Conservation (phyloP, 2,888 invertebrate species). For the Clistopyga incitator region DNA sequence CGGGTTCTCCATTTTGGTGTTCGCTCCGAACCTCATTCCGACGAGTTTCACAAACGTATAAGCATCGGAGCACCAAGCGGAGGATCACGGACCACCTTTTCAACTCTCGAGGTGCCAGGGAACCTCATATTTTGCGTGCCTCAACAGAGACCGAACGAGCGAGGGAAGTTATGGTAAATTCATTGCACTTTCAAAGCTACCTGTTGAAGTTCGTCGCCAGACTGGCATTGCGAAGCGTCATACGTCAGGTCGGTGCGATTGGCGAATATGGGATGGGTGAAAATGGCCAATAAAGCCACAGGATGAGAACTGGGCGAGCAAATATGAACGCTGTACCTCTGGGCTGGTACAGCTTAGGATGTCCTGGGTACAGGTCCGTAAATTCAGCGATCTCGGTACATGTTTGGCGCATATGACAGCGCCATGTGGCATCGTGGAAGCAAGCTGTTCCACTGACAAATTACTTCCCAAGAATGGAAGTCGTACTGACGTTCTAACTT, state of each 20-base stretch:
- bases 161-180: conserved; percentile 59
- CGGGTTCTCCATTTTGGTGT: conserved; percentile 4
- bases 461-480: not conserved
- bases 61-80: not conserved
- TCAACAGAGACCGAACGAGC: conserved; percentile 18
- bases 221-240: conserved; percentile 23
- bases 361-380: not conserved
- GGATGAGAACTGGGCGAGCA: not conserved
- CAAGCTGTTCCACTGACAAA: not conserved
- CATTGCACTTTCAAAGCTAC: conserved; percentile 58
- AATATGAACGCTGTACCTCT: not conserved
- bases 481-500: not conserved
- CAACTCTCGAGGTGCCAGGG: not conserved
- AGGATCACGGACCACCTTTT: conserved; percentile 19
- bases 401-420: not conserved
- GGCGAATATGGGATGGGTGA: conserved; percentile 20
- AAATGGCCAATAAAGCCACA: not conserved
- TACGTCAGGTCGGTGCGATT: conserved; percentile 18
- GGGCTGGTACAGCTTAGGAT: not conserved
- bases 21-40: conserved; percentile 1
- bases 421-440: conserved; percentile 1
- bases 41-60: conserved; percentile 1
- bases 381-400: conserved; percentile 4
- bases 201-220: conserved; percentile 58
- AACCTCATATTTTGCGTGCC: conserved; percentile 49